A percentile compares a stretch with the other conserved stretches of the same genome.
These are phyloP conservation scores for Threskiornis aethiopicus DNA, from an alignment of 2,797 vertebrate species.

Conservation along the genomic window DNA sequence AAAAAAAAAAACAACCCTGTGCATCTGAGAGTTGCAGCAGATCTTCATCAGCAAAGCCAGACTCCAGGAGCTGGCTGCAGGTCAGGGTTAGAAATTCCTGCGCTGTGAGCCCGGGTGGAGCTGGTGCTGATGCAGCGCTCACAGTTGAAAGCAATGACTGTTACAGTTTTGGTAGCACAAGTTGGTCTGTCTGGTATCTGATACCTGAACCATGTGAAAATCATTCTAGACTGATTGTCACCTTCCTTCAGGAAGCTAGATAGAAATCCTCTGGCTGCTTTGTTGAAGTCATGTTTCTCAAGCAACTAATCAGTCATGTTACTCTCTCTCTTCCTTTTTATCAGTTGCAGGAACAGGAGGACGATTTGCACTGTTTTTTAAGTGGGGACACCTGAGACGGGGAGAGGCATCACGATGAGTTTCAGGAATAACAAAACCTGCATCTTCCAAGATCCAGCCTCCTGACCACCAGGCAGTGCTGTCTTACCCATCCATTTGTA, in stretches of 20 bases:
- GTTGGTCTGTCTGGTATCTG: background rate
- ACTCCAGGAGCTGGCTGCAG: background rate
- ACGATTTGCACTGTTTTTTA: background rate
- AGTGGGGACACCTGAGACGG: background rate
- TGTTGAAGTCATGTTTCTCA: background rate
- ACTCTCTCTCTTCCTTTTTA: background rate
- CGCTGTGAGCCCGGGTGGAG: accelerated
- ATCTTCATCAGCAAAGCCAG: background rate
- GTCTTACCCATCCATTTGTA: background rate
- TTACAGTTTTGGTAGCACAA: background rate
- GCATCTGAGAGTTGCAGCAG: background rate
- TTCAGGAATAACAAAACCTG: background rate
- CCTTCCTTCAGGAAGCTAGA: background rate
- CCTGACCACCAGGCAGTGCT: background rate
- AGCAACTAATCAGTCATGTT: background rate
- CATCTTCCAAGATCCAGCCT: background rate
- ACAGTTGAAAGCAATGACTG: background rate
- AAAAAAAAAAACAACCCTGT: too few species aligned
- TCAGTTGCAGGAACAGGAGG: background rate
- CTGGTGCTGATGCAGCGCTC: background rate
- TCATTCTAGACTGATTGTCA: background rate
- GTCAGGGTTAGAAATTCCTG: background rate
- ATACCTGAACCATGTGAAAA: background rate
- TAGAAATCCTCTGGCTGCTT: background rate
- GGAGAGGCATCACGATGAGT: background rate